A percentile compares a stretch with the other conserved stretches of the same genome.
Conservation (phyloP, 2,113 vertebrate species). For the pig (Sus scrofa) region DNA sequence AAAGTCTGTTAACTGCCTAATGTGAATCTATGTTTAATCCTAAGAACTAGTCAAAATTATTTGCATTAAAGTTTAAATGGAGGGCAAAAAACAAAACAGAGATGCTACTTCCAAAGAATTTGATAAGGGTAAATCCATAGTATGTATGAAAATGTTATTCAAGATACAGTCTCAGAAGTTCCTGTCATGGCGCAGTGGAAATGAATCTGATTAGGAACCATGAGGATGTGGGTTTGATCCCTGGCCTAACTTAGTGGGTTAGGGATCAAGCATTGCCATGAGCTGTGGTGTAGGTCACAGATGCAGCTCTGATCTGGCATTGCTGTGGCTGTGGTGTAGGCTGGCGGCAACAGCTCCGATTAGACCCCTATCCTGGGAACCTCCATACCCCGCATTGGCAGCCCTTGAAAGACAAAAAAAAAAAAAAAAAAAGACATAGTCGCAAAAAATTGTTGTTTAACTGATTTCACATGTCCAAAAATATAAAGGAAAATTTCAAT, state of each 20-base stretch:
- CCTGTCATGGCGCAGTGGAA: too few species aligned
- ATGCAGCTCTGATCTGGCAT: too few species aligned
- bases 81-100: constrained; percentile 19
- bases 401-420: too few species aligned
- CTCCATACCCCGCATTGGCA: too few species aligned
- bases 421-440: background rate
- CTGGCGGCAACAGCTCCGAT: too few species aligned
- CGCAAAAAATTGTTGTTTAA: constrained; percentile 6
- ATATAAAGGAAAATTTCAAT: constrained; percentile 19
- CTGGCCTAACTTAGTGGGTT: too few species aligned
- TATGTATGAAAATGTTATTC: background rate
- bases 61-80: constrained; percentile 11
- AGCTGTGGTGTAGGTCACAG: too few species aligned
- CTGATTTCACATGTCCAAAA: background rate
- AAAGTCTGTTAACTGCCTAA: background rate
- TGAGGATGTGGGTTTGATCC: too few species aligned
- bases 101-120: constrained; percentile 41
- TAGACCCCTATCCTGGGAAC: too few species aligned
- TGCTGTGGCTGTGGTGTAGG: too few species aligned
- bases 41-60: constrained; percentile 37
- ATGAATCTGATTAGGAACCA: too few species aligned
- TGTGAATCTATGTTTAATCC: background rate
- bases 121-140: background rate
- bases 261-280: too few species aligned
- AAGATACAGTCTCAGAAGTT: background rate